phyloP scores from a whole-genome alignment of 2,797 vertebrate genomes.

The Catharus ustulatus region DNA sequence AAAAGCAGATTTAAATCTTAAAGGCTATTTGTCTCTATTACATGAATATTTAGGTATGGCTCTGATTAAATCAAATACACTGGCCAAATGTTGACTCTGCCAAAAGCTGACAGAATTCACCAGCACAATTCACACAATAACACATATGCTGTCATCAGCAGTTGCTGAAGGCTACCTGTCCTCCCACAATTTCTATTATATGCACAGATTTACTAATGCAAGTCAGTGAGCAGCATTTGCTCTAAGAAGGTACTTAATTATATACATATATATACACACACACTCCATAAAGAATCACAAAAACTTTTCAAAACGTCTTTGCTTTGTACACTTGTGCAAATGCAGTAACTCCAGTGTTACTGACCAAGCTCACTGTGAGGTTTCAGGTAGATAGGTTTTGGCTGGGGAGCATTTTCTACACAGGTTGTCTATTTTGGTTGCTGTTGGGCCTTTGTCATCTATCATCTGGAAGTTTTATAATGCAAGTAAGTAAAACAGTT shows the following conservation, averaged over 20 bases:
- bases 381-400: background rate
- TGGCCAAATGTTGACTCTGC: background rate
- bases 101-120: background rate
- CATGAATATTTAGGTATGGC: background rate
- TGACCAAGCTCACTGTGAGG: background rate
- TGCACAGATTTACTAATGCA: background rate
- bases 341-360: background rate
- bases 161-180: background rate
- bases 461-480: background rate
- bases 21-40: background rate
- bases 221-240: background rate
- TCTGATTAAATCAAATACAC: background rate
- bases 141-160: rapidly evolving
- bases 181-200: background rate
- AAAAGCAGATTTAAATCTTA: background rate
- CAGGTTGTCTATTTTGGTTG: background rate
- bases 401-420: background rate
- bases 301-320: background rate
- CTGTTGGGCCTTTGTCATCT: background rate
- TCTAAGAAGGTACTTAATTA: background rate
- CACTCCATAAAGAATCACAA: rapidly evolving
- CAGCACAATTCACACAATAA: background rate
- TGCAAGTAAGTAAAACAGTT: background rate
- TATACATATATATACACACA: rapidly evolving
- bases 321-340: background rate